Conservation (phyloP, 1,140 invertebrate species). For the Drosophila parvula region DNA sequence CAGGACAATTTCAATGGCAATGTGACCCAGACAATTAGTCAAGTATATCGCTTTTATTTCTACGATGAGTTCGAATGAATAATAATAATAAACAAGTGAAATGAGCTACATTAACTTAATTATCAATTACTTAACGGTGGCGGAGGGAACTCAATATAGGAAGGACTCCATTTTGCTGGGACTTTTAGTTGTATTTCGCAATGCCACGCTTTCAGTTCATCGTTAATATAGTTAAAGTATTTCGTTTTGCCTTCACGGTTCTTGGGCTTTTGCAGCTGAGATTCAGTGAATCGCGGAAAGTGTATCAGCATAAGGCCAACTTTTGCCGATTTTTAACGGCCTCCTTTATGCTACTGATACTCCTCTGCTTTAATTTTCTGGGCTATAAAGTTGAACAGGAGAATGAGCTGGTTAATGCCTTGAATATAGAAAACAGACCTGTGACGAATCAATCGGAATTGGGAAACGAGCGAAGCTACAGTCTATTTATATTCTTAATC, state of each 20-base stretch:
- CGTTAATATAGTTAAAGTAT: slow-evolving; percentile 16
- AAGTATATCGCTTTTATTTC: slow-evolving; percentile 55
- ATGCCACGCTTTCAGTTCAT: slow-evolving; percentile 48
- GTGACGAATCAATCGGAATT: not conserved
- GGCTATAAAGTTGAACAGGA: not conserved
- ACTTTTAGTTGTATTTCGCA: slow-evolving; percentile 30
- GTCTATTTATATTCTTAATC: not conserved
- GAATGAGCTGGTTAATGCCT: not conserved
- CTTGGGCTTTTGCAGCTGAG: slow-evolving; percentile 40
- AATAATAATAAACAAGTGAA: slow-evolving; percentile 42
- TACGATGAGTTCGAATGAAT: slow-evolving; percentile 62
- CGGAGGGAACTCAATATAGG: not conserved
- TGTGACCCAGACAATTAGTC: slow-evolving; percentile 63
- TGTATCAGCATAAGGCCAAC: slow-evolving; percentile 8
- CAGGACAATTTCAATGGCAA: slow-evolving; percentile 51
- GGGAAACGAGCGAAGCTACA: not conserved
- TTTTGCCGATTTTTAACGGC: slow-evolving; percentile 4
- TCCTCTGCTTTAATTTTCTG: not conserved
- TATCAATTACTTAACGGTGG: slow-evolving; percentile 13
- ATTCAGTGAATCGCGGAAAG: slow-evolving; percentile 24
- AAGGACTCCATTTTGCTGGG: not conserved
- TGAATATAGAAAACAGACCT: slow-evolving; percentile 5
- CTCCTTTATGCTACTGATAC: slow-evolving; percentile 2
- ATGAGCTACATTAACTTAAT: slow-evolving; percentile 30
- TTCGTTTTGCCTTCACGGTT: slow-evolving; percentile 18